Percentiles rank a stretch among this genome's conserved stretches.
Evolutionary conservation across 2,113 vertebrate genomes (phyloP).

Genomic region (Sturnira hondurensis): DNA sequence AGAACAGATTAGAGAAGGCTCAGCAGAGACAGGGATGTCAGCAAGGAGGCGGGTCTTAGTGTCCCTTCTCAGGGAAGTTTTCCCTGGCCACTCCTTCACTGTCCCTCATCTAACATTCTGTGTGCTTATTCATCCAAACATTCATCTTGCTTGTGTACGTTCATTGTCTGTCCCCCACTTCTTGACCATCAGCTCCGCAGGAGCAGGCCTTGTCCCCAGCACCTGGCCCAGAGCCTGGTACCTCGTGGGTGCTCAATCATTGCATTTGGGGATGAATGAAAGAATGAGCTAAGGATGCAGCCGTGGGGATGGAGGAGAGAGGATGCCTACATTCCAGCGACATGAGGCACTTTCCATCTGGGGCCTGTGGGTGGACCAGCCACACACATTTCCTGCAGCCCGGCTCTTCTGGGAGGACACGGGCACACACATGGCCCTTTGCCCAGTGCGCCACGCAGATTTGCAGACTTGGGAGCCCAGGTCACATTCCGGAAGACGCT

Average conservation of each 20-base stretch:
- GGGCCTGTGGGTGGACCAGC: not conserved
- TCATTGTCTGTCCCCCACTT: no score
- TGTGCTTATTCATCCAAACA: rapidly evolving
- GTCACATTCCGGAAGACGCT: not conserved
- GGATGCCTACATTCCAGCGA: rapidly evolving
- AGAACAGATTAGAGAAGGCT: not conserved
- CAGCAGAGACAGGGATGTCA: not conserved
- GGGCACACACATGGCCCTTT: rapidly evolving
- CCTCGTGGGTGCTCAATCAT: not conserved
- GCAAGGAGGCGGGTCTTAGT: not conserved
- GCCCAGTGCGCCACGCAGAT: rapidly evolving
- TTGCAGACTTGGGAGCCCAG: not conserved
- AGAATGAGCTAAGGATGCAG: not conserved
- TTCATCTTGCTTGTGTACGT: not conserved
- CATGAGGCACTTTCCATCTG: not conserved
- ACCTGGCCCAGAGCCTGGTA: not conserved
- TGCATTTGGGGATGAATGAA: not conserved
- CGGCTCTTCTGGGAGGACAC: not conserved
- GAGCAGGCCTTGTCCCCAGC: not conserved
- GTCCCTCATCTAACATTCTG: not conserved
- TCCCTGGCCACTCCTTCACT: not conserved
- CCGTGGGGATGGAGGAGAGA: not conserved
- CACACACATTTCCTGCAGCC: rapidly evolving
- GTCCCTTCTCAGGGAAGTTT: not conserved
- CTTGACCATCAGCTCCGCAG: not conserved